phyloP scores from a whole-genome alignment of 1,140 invertebrate genomes.

The Drosophila neocordata region DNA sequence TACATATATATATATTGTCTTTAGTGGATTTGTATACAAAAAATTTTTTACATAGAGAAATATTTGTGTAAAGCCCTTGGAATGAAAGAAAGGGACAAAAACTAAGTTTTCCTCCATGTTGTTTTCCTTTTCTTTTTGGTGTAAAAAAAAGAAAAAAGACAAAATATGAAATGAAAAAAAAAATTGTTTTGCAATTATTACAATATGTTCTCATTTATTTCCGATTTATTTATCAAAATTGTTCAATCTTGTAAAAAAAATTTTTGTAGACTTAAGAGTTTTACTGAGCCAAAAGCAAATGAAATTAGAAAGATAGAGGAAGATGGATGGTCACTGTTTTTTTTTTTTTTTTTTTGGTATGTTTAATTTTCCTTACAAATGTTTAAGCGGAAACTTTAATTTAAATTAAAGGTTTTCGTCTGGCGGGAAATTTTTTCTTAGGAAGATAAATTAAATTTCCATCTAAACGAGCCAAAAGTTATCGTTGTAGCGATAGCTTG shows the following conservation, averaged over 20 bases:
- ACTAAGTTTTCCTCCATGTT: conserved; percentile 1
- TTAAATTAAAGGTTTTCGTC: neutral
- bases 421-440: no score
- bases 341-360: neutral
- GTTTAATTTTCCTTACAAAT: neutral
- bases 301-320: conserved; percentile 1
- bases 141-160: conserved; percentile 1
- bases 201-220: neutral
- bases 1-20: conserved; percentile 5
- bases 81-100: conserved; percentile 6
- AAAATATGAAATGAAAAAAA: neutral
- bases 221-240: conserved; percentile 7
- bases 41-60: conserved; percentile 29
- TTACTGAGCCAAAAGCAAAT: conserved; percentile 2
- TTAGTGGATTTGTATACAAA: conserved; percentile 8
- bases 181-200: neutral
- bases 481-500: no score
- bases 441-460: no score
- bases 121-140: conserved; percentile 8
- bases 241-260: conserved; percentile 10
- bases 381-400: neutral
- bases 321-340: neutral
- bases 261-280: conserved; percentile 7
- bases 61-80: conserved; percentile 1
- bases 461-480: no score